These are phyloP conservation scores for Phenganax marumi DNA, from an alignment of 92 coral and sea anemone species.

Conservation along the genomic window DNA sequence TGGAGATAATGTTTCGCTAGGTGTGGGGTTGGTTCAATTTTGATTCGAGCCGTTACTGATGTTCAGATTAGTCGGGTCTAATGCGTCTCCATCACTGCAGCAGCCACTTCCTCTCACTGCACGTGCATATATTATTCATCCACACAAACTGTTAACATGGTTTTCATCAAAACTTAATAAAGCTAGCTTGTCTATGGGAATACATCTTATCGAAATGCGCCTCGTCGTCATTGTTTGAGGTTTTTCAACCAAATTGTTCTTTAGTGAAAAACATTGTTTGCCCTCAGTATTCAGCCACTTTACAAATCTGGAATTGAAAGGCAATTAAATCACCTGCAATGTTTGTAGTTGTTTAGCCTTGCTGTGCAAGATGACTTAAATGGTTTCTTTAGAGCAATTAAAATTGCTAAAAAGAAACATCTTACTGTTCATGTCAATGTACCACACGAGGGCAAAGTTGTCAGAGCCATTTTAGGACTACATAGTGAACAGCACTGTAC, in stretches of 20 bases:
- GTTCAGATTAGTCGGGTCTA: too few species aligned
- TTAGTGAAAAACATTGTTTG: neutral
- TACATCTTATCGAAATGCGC: neutral
- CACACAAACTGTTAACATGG: slow-evolving; percentile 10
- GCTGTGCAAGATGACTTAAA: slow-evolving; percentile 14
- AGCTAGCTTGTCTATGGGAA: neutral
- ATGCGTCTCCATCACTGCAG: too few species aligned
- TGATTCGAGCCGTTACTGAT: too few species aligned
- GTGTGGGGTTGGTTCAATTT: too few species aligned
- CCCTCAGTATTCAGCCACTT: neutral
- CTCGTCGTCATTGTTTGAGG: neutral
- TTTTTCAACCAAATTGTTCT: slow-evolving; percentile 11
- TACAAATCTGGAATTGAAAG: neutral
- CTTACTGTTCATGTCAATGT: neutral
- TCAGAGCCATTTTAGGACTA: slow-evolving; percentile 13
- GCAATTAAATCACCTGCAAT: slow-evolving; percentile 3
- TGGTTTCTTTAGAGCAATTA: neutral
- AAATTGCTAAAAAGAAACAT: neutral
- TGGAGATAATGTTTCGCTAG: too few species aligned
- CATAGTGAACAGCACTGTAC: too few species aligned
- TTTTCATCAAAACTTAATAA: slow-evolving; percentile 6
- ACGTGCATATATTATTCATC: neutral
- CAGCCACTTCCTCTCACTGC: neutral
- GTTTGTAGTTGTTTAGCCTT: neutral
- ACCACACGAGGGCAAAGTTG: neutral